These are phyloP conservation scores for Andrena fulva DNA, from an alignment of 2,888 invertebrate species.

Conservation along the genomic window DNA sequence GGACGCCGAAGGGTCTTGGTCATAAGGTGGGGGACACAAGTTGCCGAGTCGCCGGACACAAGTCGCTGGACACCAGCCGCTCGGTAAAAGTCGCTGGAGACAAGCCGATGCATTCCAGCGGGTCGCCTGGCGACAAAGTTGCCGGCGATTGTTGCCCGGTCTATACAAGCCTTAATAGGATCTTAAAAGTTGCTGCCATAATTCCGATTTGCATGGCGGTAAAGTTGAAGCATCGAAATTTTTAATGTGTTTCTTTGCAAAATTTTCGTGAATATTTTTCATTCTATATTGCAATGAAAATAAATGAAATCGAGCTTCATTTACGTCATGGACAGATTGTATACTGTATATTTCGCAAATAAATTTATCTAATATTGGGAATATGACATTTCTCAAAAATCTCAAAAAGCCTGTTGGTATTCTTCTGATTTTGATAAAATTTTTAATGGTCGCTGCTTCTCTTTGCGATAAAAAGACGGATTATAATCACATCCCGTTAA, in stretches of 20 bases:
- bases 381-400: neutral
- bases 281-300: neutral
- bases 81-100: too few relatives aligned
- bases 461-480: neutral
- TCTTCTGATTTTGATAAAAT: neutral
- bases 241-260: neutral
- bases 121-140: too few relatives aligned
- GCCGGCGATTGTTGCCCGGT: too few relatives aligned
- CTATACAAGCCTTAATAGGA: too few relatives aligned
- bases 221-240: neutral
- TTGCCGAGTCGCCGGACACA: too few relatives aligned
- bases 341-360: neutral
- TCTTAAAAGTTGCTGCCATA: neutral
- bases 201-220: neutral
- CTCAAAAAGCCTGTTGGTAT: neutral
- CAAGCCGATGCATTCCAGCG: too few relatives aligned
- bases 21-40: too few relatives aligned
- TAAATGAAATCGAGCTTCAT: neutral
- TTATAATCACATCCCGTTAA: constrained; percentile 1
- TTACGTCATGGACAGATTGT: neutral
- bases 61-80: too few relatives aligned
- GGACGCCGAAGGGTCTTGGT: too few relatives aligned
- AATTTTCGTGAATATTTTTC: neutral
- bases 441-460: neutral
- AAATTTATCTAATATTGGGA: neutral